Conservation (phyloP, 2,113 vertebrate species). For the Sturnira hondurensis region DNA sequence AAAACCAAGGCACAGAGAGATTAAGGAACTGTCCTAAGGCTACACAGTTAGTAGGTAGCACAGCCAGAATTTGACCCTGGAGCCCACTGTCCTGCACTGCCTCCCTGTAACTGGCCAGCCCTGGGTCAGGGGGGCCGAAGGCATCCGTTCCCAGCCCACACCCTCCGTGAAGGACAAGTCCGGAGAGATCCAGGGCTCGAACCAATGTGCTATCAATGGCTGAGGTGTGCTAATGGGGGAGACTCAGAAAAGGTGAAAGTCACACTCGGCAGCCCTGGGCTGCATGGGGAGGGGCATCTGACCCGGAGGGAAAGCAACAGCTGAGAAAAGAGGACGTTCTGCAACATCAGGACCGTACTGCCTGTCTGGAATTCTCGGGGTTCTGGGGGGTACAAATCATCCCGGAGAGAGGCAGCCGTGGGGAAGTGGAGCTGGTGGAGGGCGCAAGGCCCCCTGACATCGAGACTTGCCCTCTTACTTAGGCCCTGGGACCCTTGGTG, state of each 20-base stretch:
- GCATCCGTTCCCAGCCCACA: background rate
- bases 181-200: background rate
- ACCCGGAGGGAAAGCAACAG: background rate
- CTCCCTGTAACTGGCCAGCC: background rate
- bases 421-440: background rate
- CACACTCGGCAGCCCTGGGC: background rate
- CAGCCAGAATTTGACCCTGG: background rate
- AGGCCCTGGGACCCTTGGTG: background rate
- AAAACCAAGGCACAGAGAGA: background rate
- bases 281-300: background rate
- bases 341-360: background rate
- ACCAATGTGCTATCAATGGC: background rate
- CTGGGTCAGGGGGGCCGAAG: background rate
- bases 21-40: background rate
- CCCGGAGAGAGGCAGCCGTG: background rate
- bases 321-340: background rate
- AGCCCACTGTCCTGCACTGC: background rate
- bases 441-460: background rate
- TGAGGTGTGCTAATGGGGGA: background rate
- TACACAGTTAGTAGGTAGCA: background rate
- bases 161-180: background rate
- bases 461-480: background rate
- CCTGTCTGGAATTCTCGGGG: background rate
- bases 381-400: background rate
- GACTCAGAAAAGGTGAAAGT: background rate